Evolutionary conservation across 2,888 invertebrate genomes (phyloP), one percentile per base, ranked within the genome.

Genomic region (Selenia dentaria): DNA sequence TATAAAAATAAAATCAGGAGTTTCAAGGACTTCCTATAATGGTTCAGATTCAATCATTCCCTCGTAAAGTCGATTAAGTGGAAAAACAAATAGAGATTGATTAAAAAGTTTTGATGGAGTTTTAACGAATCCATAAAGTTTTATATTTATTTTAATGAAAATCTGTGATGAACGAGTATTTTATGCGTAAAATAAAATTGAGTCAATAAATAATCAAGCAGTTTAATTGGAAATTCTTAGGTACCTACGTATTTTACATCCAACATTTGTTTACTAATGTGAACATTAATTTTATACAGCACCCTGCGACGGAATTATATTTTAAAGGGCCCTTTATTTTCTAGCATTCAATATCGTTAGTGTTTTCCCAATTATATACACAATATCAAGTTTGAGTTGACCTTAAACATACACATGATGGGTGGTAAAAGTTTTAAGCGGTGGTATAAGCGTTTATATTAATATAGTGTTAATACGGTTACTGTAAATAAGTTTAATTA

Each of bases 331-430:
- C n/a, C n/a, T n/a, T n/a, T n/a, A n/a, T n/a, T n/a, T n/a, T n/a
- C n/a, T n/a, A n/a, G n/a, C n/a, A n/a, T n/a, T n/a, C n/a, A n/a
- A n/a, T n/a, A n/a, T n/a, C n/a, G n/a, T n/a, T n/a, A 16, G 4
- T 16, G 16, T 3, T 16, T 3, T 16, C 69, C 70, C 74, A 72
- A 74, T 74, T 74, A n/a, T 71, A 70, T 62, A 70, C 72, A 70
- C 65, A 70, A 74, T 70, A 76, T 70, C 69, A 64, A 64, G 65
- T 71, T 69, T 59, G 57, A 62, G 62, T 69, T 72, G 70, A 76
- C 76, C 75, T 71, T 66, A 62, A 2, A 54, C 38, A 37, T 14
- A 38, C 14, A 26, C 18, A 24, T 20, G n/a, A 12, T 45, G 42
- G 20, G 5, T 59, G 67, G 71, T 45, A 4, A 13, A 61, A 64